Evolutionary conservation across 2,113 vertebrate genomes (phyloP).

Genomic region (Pluvianellus socialis): DNA sequence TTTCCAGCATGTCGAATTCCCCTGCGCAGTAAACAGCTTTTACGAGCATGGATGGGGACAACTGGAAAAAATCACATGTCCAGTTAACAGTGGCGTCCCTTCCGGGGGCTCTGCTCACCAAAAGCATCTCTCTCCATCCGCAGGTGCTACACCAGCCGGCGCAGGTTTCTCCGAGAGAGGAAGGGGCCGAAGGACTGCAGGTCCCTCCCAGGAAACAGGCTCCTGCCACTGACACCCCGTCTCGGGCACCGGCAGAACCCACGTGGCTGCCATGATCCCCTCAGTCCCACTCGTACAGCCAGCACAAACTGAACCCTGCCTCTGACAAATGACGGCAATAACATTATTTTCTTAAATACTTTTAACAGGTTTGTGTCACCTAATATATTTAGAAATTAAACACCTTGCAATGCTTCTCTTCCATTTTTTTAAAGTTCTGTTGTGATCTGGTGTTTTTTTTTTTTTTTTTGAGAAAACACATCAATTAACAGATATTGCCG

Average conservation of each 20-base stretch:
- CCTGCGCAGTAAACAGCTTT: neutral
- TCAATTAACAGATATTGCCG: conserved; percentile 74
- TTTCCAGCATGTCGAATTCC: neutral
- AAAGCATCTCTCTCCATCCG: neutral
- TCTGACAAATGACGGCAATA: neutral
- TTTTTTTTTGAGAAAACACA: conserved; percentile 33
- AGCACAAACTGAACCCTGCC: neutral
- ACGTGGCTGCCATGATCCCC: neutral
- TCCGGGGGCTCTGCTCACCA: neutral
- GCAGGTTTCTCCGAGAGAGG: neutral
- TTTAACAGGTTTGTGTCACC: neutral
- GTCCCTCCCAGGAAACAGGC: neutral
- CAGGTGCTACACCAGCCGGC: neutral
- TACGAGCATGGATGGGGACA: neutral
- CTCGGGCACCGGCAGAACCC: neutral
- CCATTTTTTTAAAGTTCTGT: neutral
- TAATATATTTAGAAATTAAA: neutral
- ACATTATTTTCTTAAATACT: neutral
- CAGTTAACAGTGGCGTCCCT: neutral
- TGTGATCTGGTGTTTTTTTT: neutral
- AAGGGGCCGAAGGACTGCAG: neutral
- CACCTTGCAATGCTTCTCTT: neutral
- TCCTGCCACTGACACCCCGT: neutral
- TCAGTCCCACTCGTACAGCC: neutral
- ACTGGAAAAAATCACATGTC: neutral